Base-by-base conservation (phyloP, 2,888 invertebrate species). In the Invenusta paracnida region DNA sequence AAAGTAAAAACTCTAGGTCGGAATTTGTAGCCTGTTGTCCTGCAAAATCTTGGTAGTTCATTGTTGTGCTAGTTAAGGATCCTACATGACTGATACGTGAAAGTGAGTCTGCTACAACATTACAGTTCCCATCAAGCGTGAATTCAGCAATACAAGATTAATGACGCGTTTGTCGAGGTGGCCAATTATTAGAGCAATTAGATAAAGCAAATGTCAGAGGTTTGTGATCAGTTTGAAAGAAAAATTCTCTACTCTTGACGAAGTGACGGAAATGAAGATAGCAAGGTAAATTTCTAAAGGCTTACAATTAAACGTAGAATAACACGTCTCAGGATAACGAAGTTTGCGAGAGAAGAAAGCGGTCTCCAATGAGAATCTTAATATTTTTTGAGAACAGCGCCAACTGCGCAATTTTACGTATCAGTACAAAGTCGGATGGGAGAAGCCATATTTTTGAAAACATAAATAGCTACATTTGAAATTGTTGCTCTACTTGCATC, bases 121-220 rank as follows among this genome's bases (percentile, higher is more conserved):
- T 85, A 27, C 23, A n/a, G 27, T 82, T 29, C 13, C 85, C 84
- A 29, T 27, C n/a, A 5, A 85, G 25, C n/a, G 67, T 29, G 48
- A 67, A 83, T 81, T 83, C 83, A 0, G 83, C 28, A 30, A 83
- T 83, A 23, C 27, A 1, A 0, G 86, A 83, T 0, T 92, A 87
- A 11, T 91, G 89, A 0, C 90, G 86, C 17, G 88, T 87, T 86
- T 91, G 91, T 0, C 91, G 85, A 0, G 91, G 91, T 0, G 90
- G 89, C 5, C 89, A 89, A 0, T 89, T 89, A 0, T 89, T 89
- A 0, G 88, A 31, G 17, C 89, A 89, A 86, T 89, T 87, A 0
- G 84, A 25, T 85, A 92, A 90, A 0, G 91, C 90, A 67, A 87
- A 90, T 0, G 86, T 87, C 27, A 91, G 85, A 0, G 90, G 87